Evolutionary conservation across 2,888 invertebrate species (phyloP), one percentile per base, ranked within the genome.

Genomic region (Drosophila lacicola): DNA sequence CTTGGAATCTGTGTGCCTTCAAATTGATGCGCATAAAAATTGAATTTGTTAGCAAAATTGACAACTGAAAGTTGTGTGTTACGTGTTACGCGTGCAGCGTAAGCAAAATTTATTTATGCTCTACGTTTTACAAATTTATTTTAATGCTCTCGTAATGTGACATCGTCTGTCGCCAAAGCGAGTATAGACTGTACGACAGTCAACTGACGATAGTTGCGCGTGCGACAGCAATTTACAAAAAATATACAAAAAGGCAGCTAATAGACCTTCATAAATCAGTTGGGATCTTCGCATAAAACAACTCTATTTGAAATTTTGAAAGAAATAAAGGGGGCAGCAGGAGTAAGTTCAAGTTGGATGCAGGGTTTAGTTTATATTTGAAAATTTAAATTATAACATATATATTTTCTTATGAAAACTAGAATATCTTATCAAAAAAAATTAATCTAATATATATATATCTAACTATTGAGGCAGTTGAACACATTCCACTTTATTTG

Each of bases 11-110:
- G 36, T 60, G 54, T 62, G 56, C 29, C 42, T 50, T 60, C 64
- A 73, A 65, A 65, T 72, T 76, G 74, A 70, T 70, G 81, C 79
- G 78, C 68, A 86, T 75, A 71, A 71, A 88, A 85, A 89, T 86
- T 89, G 80, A 89, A 89, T 86, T 88, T 89, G 73, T 75, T 80
- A 78, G 67, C 50, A 62, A 85, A 89, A 85, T 89, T 88, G 85
- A 78, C 90, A 88, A 78, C 66, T 73, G 67, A 72, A 87, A 75
- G 65, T 88, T 86, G 70, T 69, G 33, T 58, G 44, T 13, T n/a
- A 17, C 67, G 44, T 33, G 42, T 21, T 54, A 53, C 82, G 82
- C 88, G 70, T 81, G 85, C 88, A 67, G 74, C 68, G 86, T 82
- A 64, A 83, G 82, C 75, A 45, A 72, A 70, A 80, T 81, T 83